Conservation (phyloP, 1,140 invertebrate genomes). For the Arion vulgaris region DNA sequence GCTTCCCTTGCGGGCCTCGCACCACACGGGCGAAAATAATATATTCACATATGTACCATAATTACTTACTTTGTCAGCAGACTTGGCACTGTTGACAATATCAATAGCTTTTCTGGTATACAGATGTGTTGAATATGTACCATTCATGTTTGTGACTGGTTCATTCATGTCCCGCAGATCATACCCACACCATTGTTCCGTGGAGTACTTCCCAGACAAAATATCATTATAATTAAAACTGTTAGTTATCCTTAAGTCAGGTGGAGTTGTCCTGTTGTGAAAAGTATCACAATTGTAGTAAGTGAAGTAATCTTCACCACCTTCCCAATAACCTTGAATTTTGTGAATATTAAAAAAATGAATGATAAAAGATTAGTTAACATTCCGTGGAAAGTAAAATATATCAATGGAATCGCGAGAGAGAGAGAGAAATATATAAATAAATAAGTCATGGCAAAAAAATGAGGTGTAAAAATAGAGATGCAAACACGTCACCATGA, state of each 20-base stretch:
- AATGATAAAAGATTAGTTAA: conserved; percentile 4
- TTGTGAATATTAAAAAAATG: too few species aligned
- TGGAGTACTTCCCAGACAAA: neutral
- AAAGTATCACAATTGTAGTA: conserved; percentile 49
- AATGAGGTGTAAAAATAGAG: too few species aligned
- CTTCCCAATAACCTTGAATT: conserved; percentile 56
- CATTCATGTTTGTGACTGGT: conserved; percentile 44
- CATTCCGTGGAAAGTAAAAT: too few species aligned
- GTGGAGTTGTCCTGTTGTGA: conserved; percentile 13
- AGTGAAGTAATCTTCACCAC: conserved; percentile 54
- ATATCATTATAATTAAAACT: neutral
- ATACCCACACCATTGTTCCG: conserved; percentile 47
- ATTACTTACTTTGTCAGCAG: conserved; percentile 45
- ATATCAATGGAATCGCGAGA: too few species aligned
- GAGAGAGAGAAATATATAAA: too few species aligned
- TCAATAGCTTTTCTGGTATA: conserved; percentile 58
- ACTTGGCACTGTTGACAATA: conserved; percentile 53
- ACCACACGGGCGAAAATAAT: too few species aligned
- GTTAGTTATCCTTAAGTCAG: neutral
- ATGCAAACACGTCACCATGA: too few species aligned
- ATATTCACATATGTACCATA: too few species aligned
- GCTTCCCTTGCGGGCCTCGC: too few species aligned
- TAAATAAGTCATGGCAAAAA: too few species aligned
- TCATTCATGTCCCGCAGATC: conserved; percentile 54
- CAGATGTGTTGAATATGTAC: conserved; percentile 60